Evolutionary conservation across 2,888 invertebrate genomes (phyloP), one percentile per base, ranked within the genome.

Genomic region (Poecilobothrus nobilitatus): DNA sequence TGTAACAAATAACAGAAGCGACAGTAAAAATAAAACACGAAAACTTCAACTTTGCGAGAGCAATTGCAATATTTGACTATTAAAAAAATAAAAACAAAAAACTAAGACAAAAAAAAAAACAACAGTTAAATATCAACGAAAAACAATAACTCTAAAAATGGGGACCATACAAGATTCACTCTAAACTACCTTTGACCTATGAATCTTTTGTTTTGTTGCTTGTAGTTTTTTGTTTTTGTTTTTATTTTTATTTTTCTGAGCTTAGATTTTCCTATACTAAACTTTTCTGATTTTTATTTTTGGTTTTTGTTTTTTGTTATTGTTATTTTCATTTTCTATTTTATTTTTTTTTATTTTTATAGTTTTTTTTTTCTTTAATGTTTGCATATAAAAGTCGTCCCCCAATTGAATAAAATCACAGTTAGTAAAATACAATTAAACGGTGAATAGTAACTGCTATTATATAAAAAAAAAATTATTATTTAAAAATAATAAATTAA

Each of bases 101-200:
- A 37, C 12, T 5, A 3, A 3, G 9, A 37, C 37, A 10, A 53
- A 9, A 41, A 41, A 3, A 41, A 41, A 2, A 53, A 53, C 6
- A 53, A 53, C 12, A 37, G 10, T 15, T 6, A 53, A 53, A 53
- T 12, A 18, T 6, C 6, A 53, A 18, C 7, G 6, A 18, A 18
- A 18, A 53, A 53, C 6, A 53, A 53, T 5, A 53, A 12, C 53
- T 53, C 53, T 53, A 53, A 53, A 53, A 53, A 53, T 53, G 53
- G 18, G 53, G 53, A 53, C 53, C 53, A 53, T 53, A 53, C 53
- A 53, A 53, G 53, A 53, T 53, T 53, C 18, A 53, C 53, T 53
- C 53, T 53, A 53, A 53, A 53, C 53, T 53, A 53, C 53, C 53
- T 53, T 53, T 53, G 53, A 53, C 53, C 53, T 53, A 53, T 53